Base-by-base conservation (phyloP, 2,797 vertebrate genomes). In the Sylvilagus floridanus region DNA sequence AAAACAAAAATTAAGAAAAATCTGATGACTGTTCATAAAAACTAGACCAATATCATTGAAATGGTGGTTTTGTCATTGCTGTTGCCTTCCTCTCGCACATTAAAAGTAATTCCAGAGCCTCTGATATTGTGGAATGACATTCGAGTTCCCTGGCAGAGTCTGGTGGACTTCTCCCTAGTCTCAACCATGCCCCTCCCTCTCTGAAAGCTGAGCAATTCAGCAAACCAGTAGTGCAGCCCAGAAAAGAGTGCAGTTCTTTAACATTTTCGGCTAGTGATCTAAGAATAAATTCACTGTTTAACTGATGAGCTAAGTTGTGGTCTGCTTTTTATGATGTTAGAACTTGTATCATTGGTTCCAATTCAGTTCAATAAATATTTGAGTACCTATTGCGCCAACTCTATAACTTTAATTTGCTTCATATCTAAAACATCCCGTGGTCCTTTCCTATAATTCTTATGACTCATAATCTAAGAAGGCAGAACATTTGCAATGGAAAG, bases 271-370 rank as follows among this genome's bases (percentile, higher is more conserved):
- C n/a, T 66, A 52, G 69, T 78, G 78, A 84, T 4, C n/a, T 76
- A 75, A 84, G 88, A 95, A 91, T 81, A 91, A 91, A 88, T n/a
- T 78, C 57, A 65, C 28, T 52, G 77, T 94, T 87, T n/a, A 62
- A 35, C 26, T 21, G 75, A 5, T 62, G 32, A 72, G 32, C 57
- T 69, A 72, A 75, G 5, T 19, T 50, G 30, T 32, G 52, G 72
- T 66, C 73, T 84, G 37, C 30, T 90, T 87, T 90, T 73, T 71
- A 88, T 12, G 50, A 78, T 78, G 47, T 82, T 78, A 65, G 11
- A 84, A 69, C 47, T 69, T 69, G 19, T 69, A n/a, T 73, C 2
- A 13, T 68, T 88, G 57, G 75, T 91, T 50, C 35, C 47, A 57
- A 52, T 73, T 93, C 24, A 78, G 52, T 93, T 83, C 73, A 89